A percentile compares a stretch with the other conserved stretches of the same genome.
These are phyloP conservation scores for Rhincodon typus DNA, from an alignment of 2,797 vertebrate genomes.

Conservation along the genomic window DNA sequence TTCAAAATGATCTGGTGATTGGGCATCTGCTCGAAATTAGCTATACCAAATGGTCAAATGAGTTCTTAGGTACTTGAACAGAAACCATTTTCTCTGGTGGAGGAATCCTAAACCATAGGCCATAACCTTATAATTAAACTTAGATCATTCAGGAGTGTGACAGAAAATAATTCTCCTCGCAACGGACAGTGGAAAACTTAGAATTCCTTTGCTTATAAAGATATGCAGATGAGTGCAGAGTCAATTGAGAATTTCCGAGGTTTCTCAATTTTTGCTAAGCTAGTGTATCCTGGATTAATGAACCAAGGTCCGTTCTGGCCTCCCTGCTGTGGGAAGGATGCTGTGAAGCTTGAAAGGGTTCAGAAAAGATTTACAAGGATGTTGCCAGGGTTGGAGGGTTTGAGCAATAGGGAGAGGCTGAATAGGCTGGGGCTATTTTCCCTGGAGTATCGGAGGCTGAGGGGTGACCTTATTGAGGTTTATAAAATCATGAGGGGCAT, in stretches of 20 bases:
- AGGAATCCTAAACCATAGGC: background rate
- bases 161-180: background rate
- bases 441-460: too few relatives aligned
- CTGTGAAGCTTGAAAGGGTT: too few relatives aligned
- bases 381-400: too few relatives aligned
- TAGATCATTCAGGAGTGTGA: background rate
- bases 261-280: background rate
- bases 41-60: background rate
- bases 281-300: background rate
- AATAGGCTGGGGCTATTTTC: too few relatives aligned
- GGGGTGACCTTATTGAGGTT: too few relatives aligned
- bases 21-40: background rate
- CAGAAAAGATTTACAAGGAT: too few relatives aligned
- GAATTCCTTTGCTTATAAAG: background rate
- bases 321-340: too few relatives aligned
- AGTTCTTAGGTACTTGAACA: background rate
- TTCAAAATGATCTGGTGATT: background rate
- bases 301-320: background rate
- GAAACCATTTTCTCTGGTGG: background rate
- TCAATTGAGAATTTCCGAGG: background rate
- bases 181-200: background rate
- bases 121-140: background rate
- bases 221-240: background rate
- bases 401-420: too few relatives aligned
- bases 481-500: too few relatives aligned